These are phyloP conservation scores for Drosophila burlai DNA, from an alignment of 1,140 invertebrate genomes.

Conservation along the genomic window DNA sequence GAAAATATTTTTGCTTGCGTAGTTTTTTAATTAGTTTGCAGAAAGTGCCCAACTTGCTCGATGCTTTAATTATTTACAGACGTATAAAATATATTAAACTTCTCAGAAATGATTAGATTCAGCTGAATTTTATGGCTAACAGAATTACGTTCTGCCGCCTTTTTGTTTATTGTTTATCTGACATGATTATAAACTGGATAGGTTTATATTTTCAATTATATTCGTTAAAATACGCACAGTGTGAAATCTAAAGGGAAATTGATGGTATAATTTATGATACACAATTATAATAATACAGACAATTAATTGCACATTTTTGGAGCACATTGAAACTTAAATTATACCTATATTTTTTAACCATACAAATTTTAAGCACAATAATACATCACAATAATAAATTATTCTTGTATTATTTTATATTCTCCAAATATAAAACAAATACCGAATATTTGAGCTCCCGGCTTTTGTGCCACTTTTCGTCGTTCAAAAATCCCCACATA, in stretches of 20 bases:
- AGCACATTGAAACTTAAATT: too few species aligned
- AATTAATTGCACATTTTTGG: not conserved
- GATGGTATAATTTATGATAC: not conserved
- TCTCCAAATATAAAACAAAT: not conserved
- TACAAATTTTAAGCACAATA: not conserved
- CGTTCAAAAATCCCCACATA: constrained; percentile 11
- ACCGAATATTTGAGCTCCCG: not conserved
- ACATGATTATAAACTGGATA: not conserved
- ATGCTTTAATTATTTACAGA: constrained; percentile 19
- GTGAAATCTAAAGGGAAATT: not conserved
- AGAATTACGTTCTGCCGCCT: constrained; percentile 6
- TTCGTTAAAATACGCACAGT: not conserved
- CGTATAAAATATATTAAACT: constrained; percentile 12
- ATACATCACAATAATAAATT: not conserved
- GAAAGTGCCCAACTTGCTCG: constrained; percentile 15
- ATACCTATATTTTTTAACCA: not conserved
- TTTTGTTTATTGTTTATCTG: not conserved
- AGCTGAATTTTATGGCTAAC: constrained; percentile 1
- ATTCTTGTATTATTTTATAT: too few species aligned
- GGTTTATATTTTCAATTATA: not conserved
- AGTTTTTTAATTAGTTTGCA: constrained; percentile 75
- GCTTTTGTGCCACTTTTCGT: constrained; percentile 2
- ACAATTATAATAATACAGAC: not conserved
- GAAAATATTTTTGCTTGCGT: constrained; percentile 76
- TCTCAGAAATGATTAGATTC: not conserved